phyloP scores from a whole-genome alignment of 2,888 invertebrate genomes.

The Calephelis perditalis region DNA sequence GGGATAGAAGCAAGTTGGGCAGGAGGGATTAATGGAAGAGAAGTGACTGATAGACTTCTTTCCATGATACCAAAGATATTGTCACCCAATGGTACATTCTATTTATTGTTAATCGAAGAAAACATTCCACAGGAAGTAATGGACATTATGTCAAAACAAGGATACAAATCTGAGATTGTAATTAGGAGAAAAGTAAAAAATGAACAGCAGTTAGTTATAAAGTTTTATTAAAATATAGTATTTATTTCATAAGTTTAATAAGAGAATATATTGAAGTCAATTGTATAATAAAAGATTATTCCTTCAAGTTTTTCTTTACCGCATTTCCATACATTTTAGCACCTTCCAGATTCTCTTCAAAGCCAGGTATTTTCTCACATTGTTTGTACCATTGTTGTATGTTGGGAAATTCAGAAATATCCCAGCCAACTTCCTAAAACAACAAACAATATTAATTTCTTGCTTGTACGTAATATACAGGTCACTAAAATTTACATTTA shows the following conservation, averaged over 20 bases:
- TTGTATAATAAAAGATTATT: constrained; percentile 23
- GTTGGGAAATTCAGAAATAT: constrained; percentile 74
- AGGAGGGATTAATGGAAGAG: constrained; percentile 85
- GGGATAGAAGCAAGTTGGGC: constrained; percentile 86
- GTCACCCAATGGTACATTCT: constrained; percentile 87
- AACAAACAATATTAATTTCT: constrained; percentile 20
- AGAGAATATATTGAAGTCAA: constrained; percentile 20
- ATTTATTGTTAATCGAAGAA: constrained; percentile 91
- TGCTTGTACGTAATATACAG: too few species aligned
- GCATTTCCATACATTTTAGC: constrained; percentile 77
- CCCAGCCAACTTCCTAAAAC: constrained; percentile 79
- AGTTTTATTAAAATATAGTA: constrained; percentile 55
- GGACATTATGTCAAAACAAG: constrained; percentile 72
- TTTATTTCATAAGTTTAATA: constrained; percentile 26
- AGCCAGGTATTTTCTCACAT: constrained; percentile 78
- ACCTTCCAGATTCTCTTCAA: constrained; percentile 77
- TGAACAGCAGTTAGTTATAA: constrained; percentile 91
- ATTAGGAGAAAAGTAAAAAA: constrained; percentile 88
- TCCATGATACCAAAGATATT: constrained; percentile 83
- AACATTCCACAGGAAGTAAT: constrained; percentile 89
- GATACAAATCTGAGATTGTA: constrained; percentile 80
- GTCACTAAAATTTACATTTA: too few species aligned
- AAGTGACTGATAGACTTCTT: constrained; percentile 87
- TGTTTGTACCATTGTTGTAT: constrained; percentile 78
- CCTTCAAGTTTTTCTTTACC: constrained; percentile 70